These are phyloP conservation scores for Prinia subflava DNA, from an alignment of 2,113 vertebrate genomes.

Conservation along the genomic window DNA sequence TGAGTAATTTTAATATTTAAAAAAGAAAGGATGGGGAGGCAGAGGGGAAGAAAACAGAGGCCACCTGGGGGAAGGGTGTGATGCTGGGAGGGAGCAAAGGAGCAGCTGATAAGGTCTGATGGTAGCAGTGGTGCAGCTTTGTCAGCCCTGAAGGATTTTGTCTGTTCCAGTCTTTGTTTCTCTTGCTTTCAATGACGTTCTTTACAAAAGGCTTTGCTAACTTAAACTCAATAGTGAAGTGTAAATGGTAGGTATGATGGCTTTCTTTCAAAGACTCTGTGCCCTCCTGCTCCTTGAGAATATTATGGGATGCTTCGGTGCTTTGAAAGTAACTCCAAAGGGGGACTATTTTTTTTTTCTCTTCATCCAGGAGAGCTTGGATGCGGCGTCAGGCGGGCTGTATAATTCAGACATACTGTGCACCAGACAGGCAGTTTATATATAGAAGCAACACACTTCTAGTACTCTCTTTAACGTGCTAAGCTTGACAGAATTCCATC, in stretches of 20 bases:
- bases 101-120: not conserved
- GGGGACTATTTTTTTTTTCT: rapidly evolving
- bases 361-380: not conserved
- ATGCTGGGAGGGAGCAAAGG: not conserved
- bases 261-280: not conserved
- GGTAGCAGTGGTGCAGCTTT: not conserved
- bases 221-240: not conserved
- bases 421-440: not conserved
- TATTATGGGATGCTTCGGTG: not conserved
- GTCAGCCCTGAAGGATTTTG: not conserved
- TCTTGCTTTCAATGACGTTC: rapidly evolving
- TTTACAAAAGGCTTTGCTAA: not conserved
- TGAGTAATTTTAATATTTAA: not conserved
- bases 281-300: not conserved
- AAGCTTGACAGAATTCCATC: conserved; percentile 16
- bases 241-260: not conserved
- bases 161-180: not conserved
- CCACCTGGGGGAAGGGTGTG: not conserved
- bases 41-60: not conserved
- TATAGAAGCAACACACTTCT: not conserved
- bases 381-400: not conserved
- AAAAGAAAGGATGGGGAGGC: not conserved
- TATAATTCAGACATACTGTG: not conserved
- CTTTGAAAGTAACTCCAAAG: not conserved
- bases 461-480: not conserved